Conservation (phyloP, 1,140 invertebrate genomes). For the Apis dorsata region DNA sequence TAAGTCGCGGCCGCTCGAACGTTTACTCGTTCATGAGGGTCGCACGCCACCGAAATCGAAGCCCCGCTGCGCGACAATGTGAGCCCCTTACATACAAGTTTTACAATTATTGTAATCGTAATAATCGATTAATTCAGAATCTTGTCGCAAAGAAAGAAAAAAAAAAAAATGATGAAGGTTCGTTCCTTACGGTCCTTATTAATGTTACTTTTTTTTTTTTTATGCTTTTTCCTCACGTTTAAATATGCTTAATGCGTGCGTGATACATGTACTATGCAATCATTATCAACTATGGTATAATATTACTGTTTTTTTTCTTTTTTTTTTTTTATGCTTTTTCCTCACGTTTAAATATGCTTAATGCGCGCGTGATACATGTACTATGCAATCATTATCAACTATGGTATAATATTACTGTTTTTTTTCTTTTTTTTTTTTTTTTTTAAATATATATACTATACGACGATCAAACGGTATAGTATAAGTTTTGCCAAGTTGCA, state of each 20-base stretch:
- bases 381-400: slow-evolving; percentile 65
- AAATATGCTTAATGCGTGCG: slow-evolving; percentile 63
- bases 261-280: slow-evolving; percentile 66
- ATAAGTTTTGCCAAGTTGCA: slow-evolving; percentile 30
- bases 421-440: not conserved
- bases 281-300: slow-evolving; percentile 65
- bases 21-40: slow-evolving; percentile 25
- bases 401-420: slow-evolving; percentile 61
- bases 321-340: slow-evolving; percentile 34
- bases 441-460: slow-evolving; percentile 55
- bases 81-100: slow-evolving; percentile 7
- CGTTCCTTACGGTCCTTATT: slow-evolving; percentile 22
- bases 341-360: slow-evolving; percentile 60
- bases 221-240: slow-evolving; percentile 43
- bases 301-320: slow-evolving; percentile 38
- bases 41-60: slow-evolving; percentile 66
- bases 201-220: slow-evolving; percentile 26
- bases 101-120: slow-evolving; percentile 28
- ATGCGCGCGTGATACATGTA: slow-evolving; percentile 65
- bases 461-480: slow-evolving; percentile 57
- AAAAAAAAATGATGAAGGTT: not conserved
- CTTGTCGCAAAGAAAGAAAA: slow-evolving; percentile 10
- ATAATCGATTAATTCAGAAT: slow-evolving; percentile 41
- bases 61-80: slow-evolving; percentile 66
- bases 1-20: slow-evolving; percentile 69